Evolutionary conservation across 2,888 invertebrate genomes (phyloP).

Genomic region (Hydropsyche betteni): DNA sequence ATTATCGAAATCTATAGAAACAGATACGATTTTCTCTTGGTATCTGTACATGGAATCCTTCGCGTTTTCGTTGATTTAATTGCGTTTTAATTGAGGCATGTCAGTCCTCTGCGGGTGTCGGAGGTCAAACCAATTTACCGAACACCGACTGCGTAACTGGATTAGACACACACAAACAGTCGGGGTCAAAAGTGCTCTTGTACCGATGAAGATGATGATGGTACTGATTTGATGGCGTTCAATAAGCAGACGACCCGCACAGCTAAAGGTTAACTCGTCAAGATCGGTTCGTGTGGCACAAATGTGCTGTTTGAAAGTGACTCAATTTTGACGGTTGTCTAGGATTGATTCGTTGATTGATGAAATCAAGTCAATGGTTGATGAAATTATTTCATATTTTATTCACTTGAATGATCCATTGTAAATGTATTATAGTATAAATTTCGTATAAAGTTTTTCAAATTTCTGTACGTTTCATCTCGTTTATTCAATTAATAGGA

Average conservation of each 20-base stretch:
- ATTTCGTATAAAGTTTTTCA: neutral
- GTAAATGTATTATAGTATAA: neutral
- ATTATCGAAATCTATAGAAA: no score
- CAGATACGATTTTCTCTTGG: no score
- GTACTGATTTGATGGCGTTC: neutral
- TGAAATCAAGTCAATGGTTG: no score
- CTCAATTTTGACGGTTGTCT: no score
- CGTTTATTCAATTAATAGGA: no score
- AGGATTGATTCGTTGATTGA: no score
- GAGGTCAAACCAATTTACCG: slow-evolving; percentile 49
- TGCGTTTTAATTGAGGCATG: slow-evolving; percentile 50
- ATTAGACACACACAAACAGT: slow-evolving; percentile 31
- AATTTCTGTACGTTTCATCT: neutral
- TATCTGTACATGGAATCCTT: no score
- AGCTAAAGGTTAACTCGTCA: slow-evolving; percentile 12
- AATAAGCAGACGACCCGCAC: neutral
- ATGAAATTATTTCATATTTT: no score
- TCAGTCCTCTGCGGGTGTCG: slow-evolving; percentile 44
- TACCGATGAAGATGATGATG: slow-evolving; percentile 1
- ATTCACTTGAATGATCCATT: no score
- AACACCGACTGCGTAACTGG: slow-evolving; percentile 37
- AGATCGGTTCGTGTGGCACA: slow-evolving; percentile 1
- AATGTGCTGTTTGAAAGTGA: no score
- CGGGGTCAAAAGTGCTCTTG: slow-evolving; percentile 39
- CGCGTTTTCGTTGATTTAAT: slow-evolving; percentile 48